Evolutionary conservation across 2,888 invertebrate genomes (phyloP).

Genomic region (Aelia acuminata): DNA sequence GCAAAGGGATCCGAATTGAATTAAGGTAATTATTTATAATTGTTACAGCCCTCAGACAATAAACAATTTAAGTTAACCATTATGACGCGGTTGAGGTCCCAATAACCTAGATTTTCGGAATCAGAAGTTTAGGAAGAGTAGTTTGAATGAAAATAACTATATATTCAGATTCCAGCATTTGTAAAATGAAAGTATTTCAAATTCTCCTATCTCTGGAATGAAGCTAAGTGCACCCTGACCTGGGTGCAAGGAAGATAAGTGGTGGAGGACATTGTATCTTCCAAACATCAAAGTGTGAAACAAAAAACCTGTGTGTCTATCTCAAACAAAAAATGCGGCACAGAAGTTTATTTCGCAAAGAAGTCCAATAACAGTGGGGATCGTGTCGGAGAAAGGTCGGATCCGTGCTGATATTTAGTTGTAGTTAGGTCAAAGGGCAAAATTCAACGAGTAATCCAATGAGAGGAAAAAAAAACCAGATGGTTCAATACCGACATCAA

Average conservation of each 20-base stretch:
- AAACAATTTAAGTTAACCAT: no score
- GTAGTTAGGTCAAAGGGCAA: no score
- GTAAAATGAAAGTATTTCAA: background rate
- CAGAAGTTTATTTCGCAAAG: background rate
- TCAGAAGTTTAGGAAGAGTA: no score
- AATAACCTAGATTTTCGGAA: no score
- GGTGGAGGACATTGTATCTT: background rate
- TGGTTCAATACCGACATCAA: no score
- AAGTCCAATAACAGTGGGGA: background rate
- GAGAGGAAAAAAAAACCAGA: background rate
- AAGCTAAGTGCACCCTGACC: background rate
- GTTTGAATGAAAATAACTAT: no score
- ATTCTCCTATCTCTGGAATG: background rate
- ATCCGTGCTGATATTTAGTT: conserved; percentile 25
- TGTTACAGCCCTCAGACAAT: no score
- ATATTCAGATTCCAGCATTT: no score
- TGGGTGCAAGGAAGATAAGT: background rate
- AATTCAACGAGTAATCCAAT: background rate
- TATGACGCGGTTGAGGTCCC: no score
- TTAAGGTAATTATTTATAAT: no score
- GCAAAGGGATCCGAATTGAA: no score
- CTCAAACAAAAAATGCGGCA: background rate
- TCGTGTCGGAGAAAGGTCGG: conserved; percentile 17
- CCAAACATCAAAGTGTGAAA: background rate
- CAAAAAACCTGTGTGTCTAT: no score